Evolutionary conservation across 2,888 invertebrate species (phyloP).

Genomic region (Yponomeuta sedellus): DNA sequence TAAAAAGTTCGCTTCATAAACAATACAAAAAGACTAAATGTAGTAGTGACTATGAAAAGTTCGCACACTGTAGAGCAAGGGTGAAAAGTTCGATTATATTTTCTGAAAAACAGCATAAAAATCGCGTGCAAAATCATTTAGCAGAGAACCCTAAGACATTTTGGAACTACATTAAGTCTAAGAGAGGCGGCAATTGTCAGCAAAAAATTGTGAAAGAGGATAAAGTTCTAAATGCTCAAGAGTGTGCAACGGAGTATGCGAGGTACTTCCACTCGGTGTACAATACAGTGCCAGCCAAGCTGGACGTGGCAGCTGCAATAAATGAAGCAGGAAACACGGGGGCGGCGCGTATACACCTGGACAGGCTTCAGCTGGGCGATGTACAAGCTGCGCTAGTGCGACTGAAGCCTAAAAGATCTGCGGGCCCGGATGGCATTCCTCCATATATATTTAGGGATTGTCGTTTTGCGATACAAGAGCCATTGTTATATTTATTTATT

Average conservation of each 20-base stretch:
- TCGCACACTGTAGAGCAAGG: constrained; percentile 15
- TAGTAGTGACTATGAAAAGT: constrained; percentile 17
- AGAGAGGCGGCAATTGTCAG: constrained; percentile 5
- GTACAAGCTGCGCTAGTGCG: background rate
- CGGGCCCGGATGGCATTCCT: constrained; percentile 14
- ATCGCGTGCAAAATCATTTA: constrained; percentile 18
- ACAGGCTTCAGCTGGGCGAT: constrained; percentile 2
- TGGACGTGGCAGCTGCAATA: constrained; percentile 5
- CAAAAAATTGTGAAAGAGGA: constrained; percentile 6
- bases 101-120: constrained; percentile 16
- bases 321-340: background rate
- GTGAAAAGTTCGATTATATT: constrained; percentile 16
- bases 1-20: constrained; percentile 22
- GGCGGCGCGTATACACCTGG: constrained; percentile 12
- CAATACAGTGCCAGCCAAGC: background rate
- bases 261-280: constrained; percentile 15
- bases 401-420: constrained; percentile 5
- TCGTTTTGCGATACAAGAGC: background rate
- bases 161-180: constrained; percentile 20
- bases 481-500: constrained; percentile 1
- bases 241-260: constrained; percentile 13
- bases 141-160: constrained; percentile 21
- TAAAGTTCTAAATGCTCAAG: background rate
- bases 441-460: constrained; percentile 6
- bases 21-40: constrained; percentile 19